Evolutionary conservation across 1,140 invertebrate species (phyloP), one percentile per base, ranked within the genome.

Genomic region (Scaptomyza pallida): DNA sequence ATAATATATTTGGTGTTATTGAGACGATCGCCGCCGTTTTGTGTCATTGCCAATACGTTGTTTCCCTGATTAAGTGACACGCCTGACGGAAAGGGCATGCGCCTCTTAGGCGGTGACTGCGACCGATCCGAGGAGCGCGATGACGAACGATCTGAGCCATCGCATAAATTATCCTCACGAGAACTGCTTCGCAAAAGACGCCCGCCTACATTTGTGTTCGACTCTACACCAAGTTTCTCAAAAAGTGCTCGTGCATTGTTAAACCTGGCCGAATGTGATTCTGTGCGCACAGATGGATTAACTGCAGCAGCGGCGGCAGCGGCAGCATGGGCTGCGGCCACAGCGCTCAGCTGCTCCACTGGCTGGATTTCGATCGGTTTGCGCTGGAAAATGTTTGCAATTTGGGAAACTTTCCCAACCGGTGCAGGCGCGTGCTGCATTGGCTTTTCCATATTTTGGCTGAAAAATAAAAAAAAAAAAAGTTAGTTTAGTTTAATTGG

Each of bases 191-290:
- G 72, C 56, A 90, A 17, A 19, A 91, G 72, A 9, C 90, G 78
- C 0, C 81, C 64, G 45, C 80, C 90, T 2, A 91, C 74, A 75
- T 91, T 93, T 82, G 94, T 95, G 30, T 77, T 90, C 17, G 89
- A 90, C 75, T 96, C 95, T 62, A 96, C 95, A 17, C 97, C 97
- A 59, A 98, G 93, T 86, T 97, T 97, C 91, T 98, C 97, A 92
- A 99, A 98, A 17, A 99, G 93, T 19, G 97, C 97, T 30, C 97
- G 93, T 0, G 97, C 97, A 91, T 96, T 97, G 89, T 98, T 98
- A 92, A 99, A 98, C 48, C 97, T 92, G 13, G 96, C 95, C 69
- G 97, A 94, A 90, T 97, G 96, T 69, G 96, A 97, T 92, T 98
- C 97, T 2, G 96, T 96, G 51, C 97, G 93, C 41, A 96, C 95